These are phyloP conservation scores for Ostrea edulis DNA, from an alignment of 1,140 invertebrate species.

Conservation along the genomic window DNA sequence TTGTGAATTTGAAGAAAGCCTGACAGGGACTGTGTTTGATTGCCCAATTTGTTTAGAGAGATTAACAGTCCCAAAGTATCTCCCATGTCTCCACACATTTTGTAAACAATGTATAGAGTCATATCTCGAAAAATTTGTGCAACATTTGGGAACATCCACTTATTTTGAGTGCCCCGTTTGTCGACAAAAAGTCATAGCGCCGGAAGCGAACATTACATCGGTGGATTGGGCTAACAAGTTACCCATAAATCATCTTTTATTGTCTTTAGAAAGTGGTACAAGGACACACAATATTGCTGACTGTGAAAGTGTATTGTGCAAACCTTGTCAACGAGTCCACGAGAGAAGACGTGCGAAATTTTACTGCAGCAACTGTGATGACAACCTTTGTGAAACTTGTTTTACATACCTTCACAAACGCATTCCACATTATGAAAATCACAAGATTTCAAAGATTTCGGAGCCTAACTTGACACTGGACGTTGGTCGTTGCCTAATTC, in stretches of 20 bases:
- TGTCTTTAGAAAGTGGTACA: neutral
- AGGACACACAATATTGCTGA: neutral
- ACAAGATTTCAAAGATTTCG: neutral
- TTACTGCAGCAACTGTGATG: conserved; percentile 34
- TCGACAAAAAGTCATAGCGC: neutral
- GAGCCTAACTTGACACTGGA: neutral
- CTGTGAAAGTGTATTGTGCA: neutral
- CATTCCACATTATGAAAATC: conserved; percentile 2
- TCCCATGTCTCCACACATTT: conserved; percentile 19
- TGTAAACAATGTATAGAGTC: conserved; percentile 1
- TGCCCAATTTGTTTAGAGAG: conserved; percentile 9
- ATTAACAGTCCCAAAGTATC: neutral
- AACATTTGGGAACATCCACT: neutral
- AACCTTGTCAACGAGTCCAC: neutral
- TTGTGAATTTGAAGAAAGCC: neutral
- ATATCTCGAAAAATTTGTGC: neutral
- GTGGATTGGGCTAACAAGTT: neutral
- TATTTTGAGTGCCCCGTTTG: neutral
- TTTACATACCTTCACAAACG: conserved; percentile 1
- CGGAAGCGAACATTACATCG: neutral
- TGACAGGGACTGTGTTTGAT: conserved; percentile 3
- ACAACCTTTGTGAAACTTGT: conserved; percentile 5
- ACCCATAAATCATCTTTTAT: neutral
- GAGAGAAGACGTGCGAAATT: neutral
- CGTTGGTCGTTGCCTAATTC: neutral